phyloP scores from a whole-genome alignment of 2,888 invertebrate species.

The Apodemia hepburni region DNA sequence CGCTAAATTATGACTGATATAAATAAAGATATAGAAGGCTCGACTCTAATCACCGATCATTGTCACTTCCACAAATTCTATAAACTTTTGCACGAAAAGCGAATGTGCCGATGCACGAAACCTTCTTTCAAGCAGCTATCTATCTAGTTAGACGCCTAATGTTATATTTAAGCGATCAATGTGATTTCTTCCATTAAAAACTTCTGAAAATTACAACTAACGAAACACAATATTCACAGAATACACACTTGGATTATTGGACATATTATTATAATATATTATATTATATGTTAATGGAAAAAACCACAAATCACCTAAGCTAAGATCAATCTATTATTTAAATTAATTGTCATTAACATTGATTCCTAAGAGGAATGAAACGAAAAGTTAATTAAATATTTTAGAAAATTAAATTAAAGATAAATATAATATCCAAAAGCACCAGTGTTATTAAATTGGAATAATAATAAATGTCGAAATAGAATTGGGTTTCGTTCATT shows the following conservation, averaged over 20 bases:
- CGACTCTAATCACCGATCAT: constrained; percentile 11
- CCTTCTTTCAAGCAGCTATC: constrained; percentile 78
- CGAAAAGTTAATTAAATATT: constrained; percentile 63
- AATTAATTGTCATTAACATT: constrained; percentile 58
- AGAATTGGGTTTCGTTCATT: constrained; percentile 27
- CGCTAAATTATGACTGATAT: constrained; percentile 6
- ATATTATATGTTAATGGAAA: constrained; percentile 66
- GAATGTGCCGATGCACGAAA: constrained; percentile 59
- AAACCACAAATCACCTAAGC: constrained; percentile 60
- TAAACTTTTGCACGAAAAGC: constrained; percentile 15
- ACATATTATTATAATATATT: too few species aligned
- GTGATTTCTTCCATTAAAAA: constrained; percentile 57
- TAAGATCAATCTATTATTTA: constrained; percentile 59
- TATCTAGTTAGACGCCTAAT: constrained; percentile 77
- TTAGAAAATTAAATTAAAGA: constrained; percentile 40
- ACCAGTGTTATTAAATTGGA: constrained; percentile 56
- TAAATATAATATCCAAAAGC: constrained; percentile 73
- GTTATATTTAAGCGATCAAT: constrained; percentile 63
- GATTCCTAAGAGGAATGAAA: constrained; percentile 78
- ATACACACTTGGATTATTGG: constrained; percentile 21
- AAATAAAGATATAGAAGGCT: constrained; percentile 14
- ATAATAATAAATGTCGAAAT: constrained; percentile 23
- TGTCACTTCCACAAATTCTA: constrained; percentile 14
- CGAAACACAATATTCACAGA: constrained; percentile 19
- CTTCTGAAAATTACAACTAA: constrained; percentile 24